phyloP scores from a whole-genome alignment of 1,140 invertebrate species.

The Eupristina koningsbergeri region DNA sequence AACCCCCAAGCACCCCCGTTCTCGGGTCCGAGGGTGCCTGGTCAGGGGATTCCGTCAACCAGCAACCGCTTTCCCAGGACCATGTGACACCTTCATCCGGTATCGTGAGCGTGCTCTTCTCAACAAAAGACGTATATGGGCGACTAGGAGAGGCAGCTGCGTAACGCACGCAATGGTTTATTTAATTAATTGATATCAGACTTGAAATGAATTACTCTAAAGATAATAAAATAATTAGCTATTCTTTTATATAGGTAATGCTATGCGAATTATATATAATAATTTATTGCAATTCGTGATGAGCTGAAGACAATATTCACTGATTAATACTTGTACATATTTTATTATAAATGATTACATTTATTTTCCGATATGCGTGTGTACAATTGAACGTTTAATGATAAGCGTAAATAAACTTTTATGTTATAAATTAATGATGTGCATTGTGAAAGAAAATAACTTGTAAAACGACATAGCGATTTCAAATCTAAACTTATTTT shows the following conservation, averaged over 20 bases:
- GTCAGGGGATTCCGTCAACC: too few relatives aligned
- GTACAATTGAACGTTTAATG: background rate
- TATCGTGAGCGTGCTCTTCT: too few relatives aligned
- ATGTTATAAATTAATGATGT: background rate
- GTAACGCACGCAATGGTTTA: too few relatives aligned
- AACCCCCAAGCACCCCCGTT: too few relatives aligned
- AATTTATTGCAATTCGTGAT: background rate
- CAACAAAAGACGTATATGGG: too few relatives aligned
- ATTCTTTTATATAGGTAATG: too few relatives aligned
- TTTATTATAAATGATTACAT: background rate
- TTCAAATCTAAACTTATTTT: background rate
- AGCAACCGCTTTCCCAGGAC: too few relatives aligned
- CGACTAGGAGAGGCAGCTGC: too few relatives aligned
- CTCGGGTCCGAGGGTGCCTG: too few relatives aligned
- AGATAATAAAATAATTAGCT: background rate
- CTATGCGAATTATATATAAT: background rate
- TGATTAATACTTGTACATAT: slow-evolving; percentile 29
- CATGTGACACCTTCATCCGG: too few relatives aligned
- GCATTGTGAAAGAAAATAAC: background rate
- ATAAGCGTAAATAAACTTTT: background rate
- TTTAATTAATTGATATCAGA: background rate
- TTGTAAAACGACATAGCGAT: background rate
- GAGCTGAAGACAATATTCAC: slow-evolving; percentile 9
- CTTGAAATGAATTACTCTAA: background rate
- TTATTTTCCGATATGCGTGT: background rate